Percentiles rank a stretch among this genome's conserved stretches.
phyloP scores from a whole-genome alignment of 2,797 vertebrate species.

The Aeoliscus strigatus region DNA sequence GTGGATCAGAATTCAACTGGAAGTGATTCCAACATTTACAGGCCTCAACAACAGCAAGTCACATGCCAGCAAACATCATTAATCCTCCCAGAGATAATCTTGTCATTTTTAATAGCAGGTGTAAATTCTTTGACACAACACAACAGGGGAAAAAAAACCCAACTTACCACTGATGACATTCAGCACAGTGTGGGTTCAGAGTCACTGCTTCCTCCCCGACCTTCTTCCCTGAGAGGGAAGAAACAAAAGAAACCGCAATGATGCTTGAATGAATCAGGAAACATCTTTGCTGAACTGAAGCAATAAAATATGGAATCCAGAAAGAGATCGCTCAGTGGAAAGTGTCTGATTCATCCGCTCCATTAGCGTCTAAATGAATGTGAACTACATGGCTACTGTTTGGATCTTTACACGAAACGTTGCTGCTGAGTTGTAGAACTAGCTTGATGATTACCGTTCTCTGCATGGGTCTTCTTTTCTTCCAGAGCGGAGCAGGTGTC shows the following conservation, averaged over 20 bases:
- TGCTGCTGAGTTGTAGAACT: no score
- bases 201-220: slow-evolving; percentile 83
- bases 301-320: slow-evolving; percentile 30
- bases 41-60: no score
- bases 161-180: slow-evolving; percentile 93
- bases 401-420: no score
- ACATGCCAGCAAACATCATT: no score
- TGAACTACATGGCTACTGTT: slow-evolving; percentile 23
- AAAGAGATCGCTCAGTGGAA: slow-evolving; percentile 24
- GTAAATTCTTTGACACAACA: not conserved
- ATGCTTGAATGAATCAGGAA: slow-evolving; percentile 25
- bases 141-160: not conserved
- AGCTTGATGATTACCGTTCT: slow-evolving; percentile 86
- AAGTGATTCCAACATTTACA: no score
- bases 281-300: slow-evolving; percentile 13
- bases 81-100: no score
- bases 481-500: slow-evolving; percentile 76
- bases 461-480: slow-evolving; percentile 84
- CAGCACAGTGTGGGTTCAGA: slow-evolving; percentile 81
- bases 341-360: slow-evolving; percentile 21
- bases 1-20: no score
- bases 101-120: no score
- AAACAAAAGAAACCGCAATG: slow-evolving; percentile 15
- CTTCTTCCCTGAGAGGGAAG: slow-evolving; percentile 76
- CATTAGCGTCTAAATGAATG: slow-evolving; percentile 44